These are phyloP conservation scores for Coracopsis vasa DNA, from an alignment of 2,113 vertebrate genomes.

Conservation along the genomic window DNA sequence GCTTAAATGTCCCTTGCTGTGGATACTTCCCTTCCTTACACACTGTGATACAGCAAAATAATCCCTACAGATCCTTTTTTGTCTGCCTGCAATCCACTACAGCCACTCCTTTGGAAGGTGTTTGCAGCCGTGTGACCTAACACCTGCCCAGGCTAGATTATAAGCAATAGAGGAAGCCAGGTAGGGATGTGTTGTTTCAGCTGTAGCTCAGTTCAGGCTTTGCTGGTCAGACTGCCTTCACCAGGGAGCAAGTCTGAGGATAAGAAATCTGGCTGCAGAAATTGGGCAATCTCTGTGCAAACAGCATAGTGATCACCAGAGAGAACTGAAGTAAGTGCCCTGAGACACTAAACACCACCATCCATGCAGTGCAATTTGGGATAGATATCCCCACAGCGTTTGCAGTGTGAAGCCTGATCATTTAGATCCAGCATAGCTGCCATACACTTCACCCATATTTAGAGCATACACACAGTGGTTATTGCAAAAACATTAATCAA, in stretches of 20 bases:
- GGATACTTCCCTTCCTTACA: neutral
- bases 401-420: neutral
- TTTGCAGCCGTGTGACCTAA: accelerated
- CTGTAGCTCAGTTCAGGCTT: neutral
- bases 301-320: neutral
- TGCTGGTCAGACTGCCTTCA: neutral
- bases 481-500: neutral
- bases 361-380: neutral
- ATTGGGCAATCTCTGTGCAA: neutral
- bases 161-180: neutral
- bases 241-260: accelerated
- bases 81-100: neutral
- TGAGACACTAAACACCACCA: neutral
- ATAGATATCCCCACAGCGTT: neutral
- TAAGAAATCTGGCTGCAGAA: neutral
- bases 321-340: neutral
- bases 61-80: neutral
- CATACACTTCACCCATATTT: neutral
- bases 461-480: accelerated
- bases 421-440: neutral
- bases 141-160: neutral
- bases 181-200: neutral
- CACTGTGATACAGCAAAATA: neutral
- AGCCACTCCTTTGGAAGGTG: neutral
- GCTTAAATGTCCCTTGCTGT: neutral